phyloP scores from a whole-genome alignment of 2,113 vertebrate species.

The Madoqua kirkii region DNA sequence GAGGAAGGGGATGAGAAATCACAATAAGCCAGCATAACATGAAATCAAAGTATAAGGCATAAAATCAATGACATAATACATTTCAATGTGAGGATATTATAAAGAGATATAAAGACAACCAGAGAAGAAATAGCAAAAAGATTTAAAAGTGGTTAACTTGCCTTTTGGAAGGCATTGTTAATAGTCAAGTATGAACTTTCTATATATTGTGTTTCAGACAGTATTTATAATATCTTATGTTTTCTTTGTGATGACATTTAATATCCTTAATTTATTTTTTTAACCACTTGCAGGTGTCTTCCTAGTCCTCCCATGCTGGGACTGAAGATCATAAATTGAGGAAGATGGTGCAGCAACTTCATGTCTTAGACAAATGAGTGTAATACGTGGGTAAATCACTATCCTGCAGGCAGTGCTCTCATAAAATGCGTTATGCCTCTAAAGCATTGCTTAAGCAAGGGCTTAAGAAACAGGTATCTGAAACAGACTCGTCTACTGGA shows the following conservation, averaged over 20 bases:
- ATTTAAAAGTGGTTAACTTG: neutral
- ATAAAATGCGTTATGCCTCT: neutral
- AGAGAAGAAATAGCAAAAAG: neutral
- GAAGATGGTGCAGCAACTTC: neutral
- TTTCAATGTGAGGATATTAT: neutral
- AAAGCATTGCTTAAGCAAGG: neutral
- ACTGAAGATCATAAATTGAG: neutral
- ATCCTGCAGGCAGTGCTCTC: neutral
- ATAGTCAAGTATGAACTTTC: neutral
- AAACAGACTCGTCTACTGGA: neutral
- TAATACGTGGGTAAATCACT: neutral
- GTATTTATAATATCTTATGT: neutral
- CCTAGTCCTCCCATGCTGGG: neutral
- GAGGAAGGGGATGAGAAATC: neutral
- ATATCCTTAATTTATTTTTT: neutral
- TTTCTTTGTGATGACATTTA: neutral
- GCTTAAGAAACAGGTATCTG: neutral
- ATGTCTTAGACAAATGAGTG: neutral
- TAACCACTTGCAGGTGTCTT: neutral
- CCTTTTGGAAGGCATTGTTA: neutral
- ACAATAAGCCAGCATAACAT: neutral
- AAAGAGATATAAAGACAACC: neutral
- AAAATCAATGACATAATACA: neutral
- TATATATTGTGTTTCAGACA: neutral
- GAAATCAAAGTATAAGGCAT: neutral